Evolutionary conservation across 2,113 vertebrate genomes (phyloP), one percentile per base, ranked within the genome.

Genomic region (Muntiacus reevesi): DNA sequence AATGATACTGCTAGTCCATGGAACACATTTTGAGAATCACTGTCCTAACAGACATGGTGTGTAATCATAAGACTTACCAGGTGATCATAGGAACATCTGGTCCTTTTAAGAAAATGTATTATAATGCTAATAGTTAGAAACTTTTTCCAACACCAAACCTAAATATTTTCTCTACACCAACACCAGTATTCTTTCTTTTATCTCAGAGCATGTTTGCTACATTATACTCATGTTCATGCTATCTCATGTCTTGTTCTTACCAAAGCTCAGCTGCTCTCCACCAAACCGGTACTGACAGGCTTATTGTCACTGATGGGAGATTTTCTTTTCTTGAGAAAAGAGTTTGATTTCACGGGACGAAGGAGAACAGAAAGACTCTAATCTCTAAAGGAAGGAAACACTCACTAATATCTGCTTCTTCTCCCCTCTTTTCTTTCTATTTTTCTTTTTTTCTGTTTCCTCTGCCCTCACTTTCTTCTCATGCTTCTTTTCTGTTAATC

Each of bases 261-360:
- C 6, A 54, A 23, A 9, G 23, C 33, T 43, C 12, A 27, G 64
- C 28, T 57, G 94, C 82, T 96, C 45, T 96, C 89, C 67, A 94
- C 54, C 17, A 55, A 2, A 1, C 2, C 21, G 28, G 94, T 95
- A 67, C 67, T 91, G 92, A 93, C 23, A 3, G 21, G 6, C 45
- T 81, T 54, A 6, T 28, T 45, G 9, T 33, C 19, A 11, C 7
- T n/a, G 27, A 9, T 17, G 17, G 10, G 33, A 67, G 2, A 28
- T 55, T 78, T 28, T 40, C 86, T 52, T 55, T 82, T 59, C n/a
- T 84, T 47, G 13, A 57, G 45, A 36, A 40, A 54, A n/a, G 76
- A 89, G 5, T 83, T 15, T 2, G 12, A 2, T 7, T 13, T 67
- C 16, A 40, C 3, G 45, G 30, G n/a, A n/a, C 40, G 5, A 81